These are phyloP conservation scores for Rallus limicola DNA, from an alignment of 2,113 vertebrate genomes.

Conservation along the genomic window DNA sequence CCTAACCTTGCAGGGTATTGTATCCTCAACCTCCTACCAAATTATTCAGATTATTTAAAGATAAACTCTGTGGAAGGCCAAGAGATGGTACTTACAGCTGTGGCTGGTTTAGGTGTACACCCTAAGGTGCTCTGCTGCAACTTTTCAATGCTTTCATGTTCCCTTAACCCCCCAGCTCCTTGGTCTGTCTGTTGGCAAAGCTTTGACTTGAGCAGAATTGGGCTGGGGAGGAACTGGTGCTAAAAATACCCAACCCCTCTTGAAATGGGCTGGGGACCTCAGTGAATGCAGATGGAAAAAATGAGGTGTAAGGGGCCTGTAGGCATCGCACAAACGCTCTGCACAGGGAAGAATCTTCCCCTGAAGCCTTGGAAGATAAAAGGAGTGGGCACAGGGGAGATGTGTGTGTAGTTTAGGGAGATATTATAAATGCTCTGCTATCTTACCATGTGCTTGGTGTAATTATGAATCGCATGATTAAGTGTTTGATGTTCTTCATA, in stretches of 20 bases:
- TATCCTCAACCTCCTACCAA: accelerated
- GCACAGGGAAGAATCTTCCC: background rate
- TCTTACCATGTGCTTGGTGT: background rate
- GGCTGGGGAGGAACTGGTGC: background rate
- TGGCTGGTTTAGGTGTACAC: background rate
- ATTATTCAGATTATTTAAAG: no score
- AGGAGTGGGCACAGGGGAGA: background rate
- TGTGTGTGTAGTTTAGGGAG: background rate
- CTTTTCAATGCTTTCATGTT: background rate
- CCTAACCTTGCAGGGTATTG: background rate
- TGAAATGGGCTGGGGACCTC: background rate
- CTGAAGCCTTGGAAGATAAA: background rate
- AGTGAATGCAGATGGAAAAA: background rate
- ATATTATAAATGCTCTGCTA: background rate
- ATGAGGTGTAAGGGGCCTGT: background rate
- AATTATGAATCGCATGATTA: background rate
- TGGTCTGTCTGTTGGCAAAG: background rate
- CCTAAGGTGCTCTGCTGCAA: no score
- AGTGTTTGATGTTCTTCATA: slow-evolving; percentile 38
- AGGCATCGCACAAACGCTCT: background rate
- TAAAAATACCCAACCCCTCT: background rate
- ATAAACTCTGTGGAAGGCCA: accelerated
- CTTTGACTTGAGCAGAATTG: background rate
- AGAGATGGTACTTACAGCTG: background rate
- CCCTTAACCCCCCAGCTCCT: background rate